Evolutionary conservation across 2,797 vertebrate species (phyloP), one percentile per base, ranked within the genome.

Genomic region (Sebastes kiyomatsui): DNA sequence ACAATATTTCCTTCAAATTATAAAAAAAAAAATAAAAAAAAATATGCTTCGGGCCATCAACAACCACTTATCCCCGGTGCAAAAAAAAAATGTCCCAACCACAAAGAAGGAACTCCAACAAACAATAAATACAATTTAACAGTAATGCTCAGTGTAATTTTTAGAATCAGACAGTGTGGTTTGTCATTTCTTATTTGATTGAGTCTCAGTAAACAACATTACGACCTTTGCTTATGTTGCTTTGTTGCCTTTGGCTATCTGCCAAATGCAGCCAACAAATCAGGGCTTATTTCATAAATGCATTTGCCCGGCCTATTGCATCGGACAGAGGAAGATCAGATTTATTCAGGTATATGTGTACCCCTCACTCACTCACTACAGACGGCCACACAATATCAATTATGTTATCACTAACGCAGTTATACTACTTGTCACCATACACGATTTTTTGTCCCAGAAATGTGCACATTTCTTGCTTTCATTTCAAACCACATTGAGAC

Each of bases 101-200:
- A 86, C 86, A 90, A 89, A 87, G 73, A 87, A 83, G 65, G 80
- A 94, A 92, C 88, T 90, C 90, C 87, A 84, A 91, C 88, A 94
- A 90, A 93, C 89, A 93, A 94, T 94, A 94, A 92, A 93, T 88
- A 82, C 88, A 91, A 92, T 94, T 89, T 92, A 90, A 93, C 85
- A 86, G 92, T 91, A 92, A 90, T 93, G 89, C 55, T 66, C 85
- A 52, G 91, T 89, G 93, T 94, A 91, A 94, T 95, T 91, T 93
- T 91, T 88, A 72, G 88, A 92, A 90, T 92, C 87, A 79, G 93
- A 95, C 94, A 94, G 93, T 82, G 92, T 88, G 93, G 92, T 95
- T 95, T 95, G 94, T 95, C 94, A 95, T 95, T 93, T 94, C 88
- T 95, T 92, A 95, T 94, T 93, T 94, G 92, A 95, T 95, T 92